A percentile compares a stretch with the other conserved stretches of the same genome.
Conservation (phyloP, 1,140 invertebrate genomes). For the Gryon sp. region DNA sequence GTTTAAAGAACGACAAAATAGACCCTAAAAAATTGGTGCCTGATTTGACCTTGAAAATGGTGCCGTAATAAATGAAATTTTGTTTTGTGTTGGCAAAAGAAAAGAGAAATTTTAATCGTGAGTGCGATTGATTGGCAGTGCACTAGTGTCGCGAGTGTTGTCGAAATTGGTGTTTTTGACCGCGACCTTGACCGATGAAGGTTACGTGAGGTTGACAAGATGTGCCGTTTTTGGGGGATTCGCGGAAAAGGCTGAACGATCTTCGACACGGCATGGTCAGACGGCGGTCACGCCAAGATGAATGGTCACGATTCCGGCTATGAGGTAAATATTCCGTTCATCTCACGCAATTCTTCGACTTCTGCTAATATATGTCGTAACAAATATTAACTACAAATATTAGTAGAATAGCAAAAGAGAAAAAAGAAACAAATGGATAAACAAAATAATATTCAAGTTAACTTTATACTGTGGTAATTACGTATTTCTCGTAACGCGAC, state of each 20-base stretch:
- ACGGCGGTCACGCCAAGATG: conserved; percentile 75
- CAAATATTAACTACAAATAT: too few relatives aligned
- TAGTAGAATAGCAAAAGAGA: too few relatives aligned
- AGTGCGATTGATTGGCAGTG: not conserved
- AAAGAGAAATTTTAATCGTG: not conserved
- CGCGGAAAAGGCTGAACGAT: conserved; percentile 38
- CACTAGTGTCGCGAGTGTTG: too few relatives aligned
- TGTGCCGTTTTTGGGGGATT: conserved; percentile 43
- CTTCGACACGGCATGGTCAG: conserved; percentile 68
- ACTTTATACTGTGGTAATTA: too few relatives aligned
- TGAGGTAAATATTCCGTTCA: conserved; percentile 68
- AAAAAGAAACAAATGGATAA: not conserved
- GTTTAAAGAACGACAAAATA: too few relatives aligned
- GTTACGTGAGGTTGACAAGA: conserved; percentile 15
- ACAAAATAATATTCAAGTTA: too few relatives aligned
- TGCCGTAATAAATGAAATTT: not conserved
- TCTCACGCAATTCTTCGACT: not conserved
- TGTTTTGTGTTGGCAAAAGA: not conserved
- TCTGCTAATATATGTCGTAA: not conserved
- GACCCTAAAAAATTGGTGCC: too few relatives aligned
- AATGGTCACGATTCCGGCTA: conserved; percentile 74
- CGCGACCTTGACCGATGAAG: conserved; percentile 46
- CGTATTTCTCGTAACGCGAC: too few relatives aligned
- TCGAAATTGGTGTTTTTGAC: conserved; percentile 7
- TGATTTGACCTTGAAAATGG: conserved; percentile 17